Evolutionary conservation across 2,113 vertebrate genomes (phyloP).

Genomic region (Erpornis zantholeuca): DNA sequence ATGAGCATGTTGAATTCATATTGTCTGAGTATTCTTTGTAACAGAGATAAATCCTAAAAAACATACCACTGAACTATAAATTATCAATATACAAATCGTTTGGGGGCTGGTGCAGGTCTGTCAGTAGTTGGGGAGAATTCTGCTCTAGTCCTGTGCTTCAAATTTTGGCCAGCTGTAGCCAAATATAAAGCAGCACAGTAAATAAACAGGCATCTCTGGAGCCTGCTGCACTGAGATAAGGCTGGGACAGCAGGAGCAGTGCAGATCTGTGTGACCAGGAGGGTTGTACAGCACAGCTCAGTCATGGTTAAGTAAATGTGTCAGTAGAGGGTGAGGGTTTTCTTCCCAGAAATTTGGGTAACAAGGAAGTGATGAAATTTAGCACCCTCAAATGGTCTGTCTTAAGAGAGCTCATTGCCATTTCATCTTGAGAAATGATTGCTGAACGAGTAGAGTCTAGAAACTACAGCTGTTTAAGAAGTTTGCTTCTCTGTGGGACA

Average conservation of each 20-base stretch:
- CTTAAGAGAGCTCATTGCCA: background rate
- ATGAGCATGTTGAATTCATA: background rate
- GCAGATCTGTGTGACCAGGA: background rate
- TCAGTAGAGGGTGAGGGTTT: background rate
- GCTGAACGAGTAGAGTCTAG: background rate
- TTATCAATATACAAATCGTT: background rate
- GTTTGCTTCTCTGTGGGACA: background rate
- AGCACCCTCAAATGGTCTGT: background rate
- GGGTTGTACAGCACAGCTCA: background rate
- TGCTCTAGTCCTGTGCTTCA: background rate
- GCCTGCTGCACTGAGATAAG: slow-evolving; percentile 38
- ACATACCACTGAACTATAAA: background rate
- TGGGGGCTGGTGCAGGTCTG: background rate
- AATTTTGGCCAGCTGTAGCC: background rate
- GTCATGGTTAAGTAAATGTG: background rate
- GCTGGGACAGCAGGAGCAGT: background rate
- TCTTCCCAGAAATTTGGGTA: slow-evolving; percentile 3
- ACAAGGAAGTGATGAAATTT: slow-evolving; percentile 43
- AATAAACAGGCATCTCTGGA: background rate
- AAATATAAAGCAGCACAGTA: background rate
- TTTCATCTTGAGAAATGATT: background rate
- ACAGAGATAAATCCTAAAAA: background rate
- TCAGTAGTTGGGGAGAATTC: background rate
- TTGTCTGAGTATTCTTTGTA: background rate
- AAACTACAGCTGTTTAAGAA: background rate